Evolutionary conservation across 2,888 invertebrate genomes (phyloP), one percentile per base, ranked within the genome.

Genomic region (Troglohyphantes excavatus): DNA sequence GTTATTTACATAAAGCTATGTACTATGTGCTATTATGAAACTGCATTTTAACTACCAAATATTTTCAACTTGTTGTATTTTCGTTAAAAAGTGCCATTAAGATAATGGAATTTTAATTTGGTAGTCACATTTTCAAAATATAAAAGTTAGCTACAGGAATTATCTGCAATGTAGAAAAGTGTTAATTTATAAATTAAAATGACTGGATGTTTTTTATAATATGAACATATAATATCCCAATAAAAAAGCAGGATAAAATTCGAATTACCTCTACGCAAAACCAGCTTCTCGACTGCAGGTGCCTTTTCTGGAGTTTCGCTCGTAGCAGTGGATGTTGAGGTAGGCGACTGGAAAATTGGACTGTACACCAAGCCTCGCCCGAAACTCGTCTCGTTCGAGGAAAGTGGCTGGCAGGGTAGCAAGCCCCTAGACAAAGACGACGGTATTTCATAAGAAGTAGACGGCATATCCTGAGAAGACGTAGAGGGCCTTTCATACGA

Each of bases 221-320:
- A n/a, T n/a, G n/a, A n/a, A n/a, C n/a, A n/a, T n/a, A n/a, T n/a
- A n/a, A n/a, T n/a, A n/a, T n/a, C n/a, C n/a, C n/a, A n/a, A n/a
- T n/a, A 65, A 65, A 70, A 7, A 13, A 33, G 13, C 39, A 68
- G 23, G 23, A 26, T n/a, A 68, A 68, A 46, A 33, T 23, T 11
- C 21, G 46, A 53, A 73, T 73, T 73, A 73, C 73, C 73, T 73
- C 73, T 23, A 2, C 73, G 46, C 26, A 73, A 43, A 17, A 73
- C 73, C 73, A 73, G 23, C 26, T 73, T 73, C 39, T 72, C 72
- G n/a, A 72, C 11, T 0, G 23, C 43, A 19, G 72, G 72, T 11
- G 39, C 21, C 23, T 72, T 72, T 21, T 19, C 23, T 7, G 26
- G 65, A 13, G 65, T 13, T 23, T 67, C 17, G 9, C 68, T 68